phyloP scores from a whole-genome alignment of 1,140 invertebrate genomes.

The Diorhabda sublineata region DNA sequence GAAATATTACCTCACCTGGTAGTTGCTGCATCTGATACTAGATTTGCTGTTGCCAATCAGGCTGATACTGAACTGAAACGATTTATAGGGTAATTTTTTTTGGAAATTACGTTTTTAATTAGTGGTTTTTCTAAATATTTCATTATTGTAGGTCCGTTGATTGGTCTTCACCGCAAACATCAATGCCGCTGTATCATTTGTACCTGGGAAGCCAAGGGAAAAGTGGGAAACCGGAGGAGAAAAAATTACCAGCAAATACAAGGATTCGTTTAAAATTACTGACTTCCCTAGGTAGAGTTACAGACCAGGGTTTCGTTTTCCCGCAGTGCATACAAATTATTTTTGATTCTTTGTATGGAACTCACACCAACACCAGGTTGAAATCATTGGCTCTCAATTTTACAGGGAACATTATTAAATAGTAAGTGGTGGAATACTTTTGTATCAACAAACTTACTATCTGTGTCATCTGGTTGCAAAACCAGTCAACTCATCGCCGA shows the following conservation, averaged over 20 bases:
- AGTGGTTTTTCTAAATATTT: not conserved
- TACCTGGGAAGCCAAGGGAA: slow-evolving; percentile 69
- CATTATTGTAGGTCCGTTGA: slow-evolving; percentile 62
- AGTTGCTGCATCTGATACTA: slow-evolving; percentile 80
- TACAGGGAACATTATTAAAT: slow-evolving; percentile 72
- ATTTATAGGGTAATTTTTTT: slow-evolving; percentile 58
- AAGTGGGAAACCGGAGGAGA: slow-evolving; percentile 58
- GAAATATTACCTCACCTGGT: slow-evolving; percentile 76
- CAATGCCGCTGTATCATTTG: slow-evolving; percentile 69
- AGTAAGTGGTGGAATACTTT: slow-evolving; percentile 53
- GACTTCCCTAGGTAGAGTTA: slow-evolving; percentile 75
- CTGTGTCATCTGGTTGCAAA: no score
- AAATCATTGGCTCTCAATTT: slow-evolving; percentile 78
- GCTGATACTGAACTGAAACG: slow-evolving; percentile 73
- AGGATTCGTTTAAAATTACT: slow-evolving; percentile 80
- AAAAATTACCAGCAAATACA: slow-evolving; percentile 70
- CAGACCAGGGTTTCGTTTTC: slow-evolving; percentile 72
- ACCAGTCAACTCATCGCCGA: no score
- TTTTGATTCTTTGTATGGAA: slow-evolving; percentile 83
- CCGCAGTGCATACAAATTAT: slow-evolving; percentile 79
- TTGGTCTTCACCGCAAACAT: slow-evolving; percentile 65
- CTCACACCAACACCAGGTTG: slow-evolving; percentile 76
- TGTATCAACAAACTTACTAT: no score
- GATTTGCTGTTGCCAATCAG: slow-evolving; percentile 74
- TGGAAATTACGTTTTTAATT: not conserved